Conservation (phyloP, 2,888 invertebrate species). For the Drepanosiphum platanoidis region DNA sequence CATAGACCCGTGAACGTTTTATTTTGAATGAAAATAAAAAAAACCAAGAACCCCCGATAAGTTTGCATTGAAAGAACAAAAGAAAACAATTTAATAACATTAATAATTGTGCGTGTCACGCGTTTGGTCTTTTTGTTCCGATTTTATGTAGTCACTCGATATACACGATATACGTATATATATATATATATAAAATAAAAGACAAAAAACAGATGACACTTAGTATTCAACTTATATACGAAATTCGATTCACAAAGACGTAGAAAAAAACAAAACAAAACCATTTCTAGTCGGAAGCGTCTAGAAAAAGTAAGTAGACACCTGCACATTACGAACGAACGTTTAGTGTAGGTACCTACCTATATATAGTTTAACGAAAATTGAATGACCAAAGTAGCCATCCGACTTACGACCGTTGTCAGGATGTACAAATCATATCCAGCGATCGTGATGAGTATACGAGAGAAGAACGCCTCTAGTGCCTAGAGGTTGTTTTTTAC, state of each 20-base stretch:
- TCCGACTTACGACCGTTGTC: conserved; percentile 24
- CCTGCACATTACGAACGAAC: conserved; percentile 1
- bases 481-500: conserved; percentile 26
- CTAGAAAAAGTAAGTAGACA: background rate
- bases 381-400: conserved; percentile 40
- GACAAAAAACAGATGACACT: conserved; percentile 7
- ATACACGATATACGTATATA: background rate
- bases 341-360: background rate
- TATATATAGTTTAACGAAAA: conserved; percentile 46
- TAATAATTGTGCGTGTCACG: conserved; percentile 39
- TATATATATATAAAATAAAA: too few relatives aligned
- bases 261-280: conserved; percentile 22
- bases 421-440: conserved; percentile 58
- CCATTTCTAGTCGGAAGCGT: conserved; percentile 19
- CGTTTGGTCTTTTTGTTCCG: conserved; percentile 23
- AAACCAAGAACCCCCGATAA: background rate
- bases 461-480: conserved; percentile 51
- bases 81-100: conserved; percentile 35
- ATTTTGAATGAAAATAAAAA: conserved; percentile 20
- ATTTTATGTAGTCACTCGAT: background rate
- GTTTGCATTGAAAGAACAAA: conserved; percentile 41
- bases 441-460: conserved; percentile 51
- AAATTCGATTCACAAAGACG: conserved; percentile 25
- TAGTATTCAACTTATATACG: conserved; percentile 22
- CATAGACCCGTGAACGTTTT: conserved; percentile 39